These are phyloP conservation scores for Desoria tigrina DNA, from an alignment of 2,888 invertebrate genomes.

Conservation along the genomic window DNA sequence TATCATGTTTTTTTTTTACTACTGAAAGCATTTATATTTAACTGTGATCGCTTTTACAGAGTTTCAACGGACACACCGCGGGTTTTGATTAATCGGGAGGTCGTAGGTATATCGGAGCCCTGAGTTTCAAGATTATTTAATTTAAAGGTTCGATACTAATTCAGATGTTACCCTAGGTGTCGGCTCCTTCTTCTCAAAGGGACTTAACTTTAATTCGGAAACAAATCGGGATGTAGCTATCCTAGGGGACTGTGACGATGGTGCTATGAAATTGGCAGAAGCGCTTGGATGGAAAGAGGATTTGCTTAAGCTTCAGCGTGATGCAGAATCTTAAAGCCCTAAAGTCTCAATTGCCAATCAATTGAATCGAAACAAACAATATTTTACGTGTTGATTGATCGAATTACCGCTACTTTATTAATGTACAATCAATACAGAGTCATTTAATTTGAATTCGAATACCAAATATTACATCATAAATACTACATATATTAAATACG, in stretches of 20 bases:
- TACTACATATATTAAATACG: too few species aligned
- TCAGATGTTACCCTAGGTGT: slow-evolving; percentile 48
- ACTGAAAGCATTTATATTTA: slow-evolving; percentile 12
- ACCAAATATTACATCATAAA: too few species aligned
- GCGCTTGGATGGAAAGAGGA: slow-evolving; percentile 70
- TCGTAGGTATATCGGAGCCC: slow-evolving; percentile 59
- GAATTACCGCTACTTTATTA: too few species aligned
- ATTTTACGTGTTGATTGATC: too few species aligned
- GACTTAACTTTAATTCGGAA: slow-evolving; percentile 69
- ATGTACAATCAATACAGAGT: too few species aligned
- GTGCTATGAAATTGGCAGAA: slow-evolving; percentile 71
- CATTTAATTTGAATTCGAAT: too few species aligned
- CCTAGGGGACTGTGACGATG: slow-evolving; percentile 81
- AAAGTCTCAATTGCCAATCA: neutral
- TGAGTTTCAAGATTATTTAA: slow-evolving; percentile 56
- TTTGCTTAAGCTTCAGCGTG: slow-evolving; percentile 12
- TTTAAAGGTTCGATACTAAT: slow-evolving; percentile 55
- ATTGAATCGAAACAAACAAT: too few species aligned
- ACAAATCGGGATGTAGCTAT: slow-evolving; percentile 74
- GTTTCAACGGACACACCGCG: slow-evolving; percentile 74
- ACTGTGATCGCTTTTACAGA: slow-evolving; percentile 56
- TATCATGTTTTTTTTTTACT: neutral
- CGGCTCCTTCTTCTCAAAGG: slow-evolving; percentile 58
- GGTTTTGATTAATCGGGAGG: slow-evolving; percentile 82
- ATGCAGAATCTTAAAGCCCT: neutral